phyloP scores from a whole-genome alignment of 1,140 invertebrate species.

The Vanessa tameamea region DNA sequence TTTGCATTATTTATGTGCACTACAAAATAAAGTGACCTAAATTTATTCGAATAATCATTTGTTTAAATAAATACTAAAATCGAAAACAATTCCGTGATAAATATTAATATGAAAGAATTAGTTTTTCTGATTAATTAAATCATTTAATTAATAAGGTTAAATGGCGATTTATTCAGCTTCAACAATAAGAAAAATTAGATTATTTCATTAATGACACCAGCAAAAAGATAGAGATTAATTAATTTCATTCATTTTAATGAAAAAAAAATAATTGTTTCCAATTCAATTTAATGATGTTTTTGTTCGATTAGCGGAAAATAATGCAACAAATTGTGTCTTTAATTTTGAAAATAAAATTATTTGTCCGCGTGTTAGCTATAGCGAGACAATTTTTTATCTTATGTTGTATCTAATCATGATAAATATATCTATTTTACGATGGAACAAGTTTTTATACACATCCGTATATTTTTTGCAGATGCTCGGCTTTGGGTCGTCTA shows the following conservation, averaged over 20 bases:
- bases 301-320: no score
- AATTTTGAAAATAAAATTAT: no score
- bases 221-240: no score
- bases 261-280: no score
- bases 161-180: not conserved
- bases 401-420: not conserved
- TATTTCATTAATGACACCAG: not conserved
- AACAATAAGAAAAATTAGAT: not conserved
- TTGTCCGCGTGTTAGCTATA: no score
- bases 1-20: not conserved
- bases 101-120: not conserved
- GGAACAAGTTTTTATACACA: not conserved
- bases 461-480: constrained; percentile 68
- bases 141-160: not conserved
- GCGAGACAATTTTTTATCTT: no score
- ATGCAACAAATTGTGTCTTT: no score
- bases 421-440: not conserved
- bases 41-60: not conserved
- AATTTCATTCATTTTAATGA: no score
- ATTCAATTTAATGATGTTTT: no score
- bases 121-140: constrained; percentile 2
- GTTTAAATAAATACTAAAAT: not conserved
- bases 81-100: not conserved
- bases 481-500: constrained; percentile 80
- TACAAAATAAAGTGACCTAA: not conserved